Conservation (phyloP, 2,113 vertebrate species). For the Phalacrocorax carbo region DNA sequence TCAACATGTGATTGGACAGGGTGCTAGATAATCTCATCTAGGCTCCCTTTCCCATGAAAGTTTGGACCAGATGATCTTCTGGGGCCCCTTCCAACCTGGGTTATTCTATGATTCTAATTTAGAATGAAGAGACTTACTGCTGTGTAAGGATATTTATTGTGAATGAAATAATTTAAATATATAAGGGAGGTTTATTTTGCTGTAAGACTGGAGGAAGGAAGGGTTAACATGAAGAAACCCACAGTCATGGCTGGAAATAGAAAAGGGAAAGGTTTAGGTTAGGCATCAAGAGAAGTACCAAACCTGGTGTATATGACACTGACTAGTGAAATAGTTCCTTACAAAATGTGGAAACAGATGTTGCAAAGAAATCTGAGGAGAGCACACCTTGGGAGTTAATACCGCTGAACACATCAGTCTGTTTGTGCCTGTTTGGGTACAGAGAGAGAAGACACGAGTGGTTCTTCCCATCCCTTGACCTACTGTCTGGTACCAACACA, state of each 20-base stretch:
- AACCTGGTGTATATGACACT: neutral
- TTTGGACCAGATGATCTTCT: neutral
- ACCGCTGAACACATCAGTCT: neutral
- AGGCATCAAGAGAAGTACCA: neutral
- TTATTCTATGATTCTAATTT: neutral
- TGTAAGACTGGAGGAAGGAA: neutral
- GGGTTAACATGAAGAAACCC: neutral
- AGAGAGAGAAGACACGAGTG: neutral
- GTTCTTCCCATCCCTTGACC: neutral
- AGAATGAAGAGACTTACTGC: neutral
- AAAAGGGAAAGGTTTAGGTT: neutral
- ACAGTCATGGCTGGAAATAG: neutral
- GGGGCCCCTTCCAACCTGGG: neutral
- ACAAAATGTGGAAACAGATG: neutral
- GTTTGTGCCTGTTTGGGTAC: neutral
- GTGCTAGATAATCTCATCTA: neutral
- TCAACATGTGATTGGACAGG: neutral
- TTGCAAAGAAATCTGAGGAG: neutral
- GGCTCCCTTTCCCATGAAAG: neutral
- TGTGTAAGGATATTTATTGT: neutral
- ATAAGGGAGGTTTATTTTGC: neutral
- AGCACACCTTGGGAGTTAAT: neutral
- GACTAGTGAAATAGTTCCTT: neutral
- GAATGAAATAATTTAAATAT: neutral
- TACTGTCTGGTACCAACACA: neutral